A percentile compares a stretch with the other conserved stretches of the same genome.
Conservation (phyloP, 1,140 invertebrate species). For the Drosophila sproati region DNA sequence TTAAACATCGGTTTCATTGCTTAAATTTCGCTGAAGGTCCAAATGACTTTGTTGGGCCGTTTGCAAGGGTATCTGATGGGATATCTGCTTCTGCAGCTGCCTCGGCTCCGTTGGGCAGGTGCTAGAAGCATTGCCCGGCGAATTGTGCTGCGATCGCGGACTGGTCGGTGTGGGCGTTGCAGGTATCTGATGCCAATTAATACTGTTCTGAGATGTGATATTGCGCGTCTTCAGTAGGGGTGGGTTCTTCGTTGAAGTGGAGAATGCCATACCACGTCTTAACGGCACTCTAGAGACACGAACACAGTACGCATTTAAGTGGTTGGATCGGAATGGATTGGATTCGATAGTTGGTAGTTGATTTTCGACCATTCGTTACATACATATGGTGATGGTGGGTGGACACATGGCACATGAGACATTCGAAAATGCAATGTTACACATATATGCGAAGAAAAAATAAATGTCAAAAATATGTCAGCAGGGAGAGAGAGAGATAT, state of each 20-base stretch:
- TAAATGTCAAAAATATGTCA: constrained; percentile 12
- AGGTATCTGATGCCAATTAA: constrained; percentile 83
- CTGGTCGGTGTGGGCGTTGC: constrained; percentile 74
- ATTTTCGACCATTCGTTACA: constrained; percentile 9
- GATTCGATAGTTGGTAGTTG: constrained; percentile 15
- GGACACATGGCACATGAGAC: constrained; percentile 11
- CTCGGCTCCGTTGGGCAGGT: constrained; percentile 22
- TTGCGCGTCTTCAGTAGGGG: constrained; percentile 89
- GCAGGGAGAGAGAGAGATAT: neutral
- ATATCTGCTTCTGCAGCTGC: constrained; percentile 64
- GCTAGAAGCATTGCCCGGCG: constrained; percentile 30
- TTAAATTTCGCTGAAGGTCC: constrained; percentile 46
- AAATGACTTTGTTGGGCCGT: constrained; percentile 39
- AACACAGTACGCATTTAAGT: constrained; percentile 50
- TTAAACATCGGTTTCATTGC: constrained; percentile 76
- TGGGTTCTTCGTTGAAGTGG: constrained; percentile 88
- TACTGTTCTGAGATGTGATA: constrained; percentile 85
- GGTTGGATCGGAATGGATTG: constrained; percentile 31
- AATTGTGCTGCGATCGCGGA: constrained; percentile 70
- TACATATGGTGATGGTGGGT: constrained; percentile 13
- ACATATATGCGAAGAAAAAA: constrained; percentile 10
- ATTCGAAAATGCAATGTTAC: constrained; percentile 21
- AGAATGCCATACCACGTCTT: constrained; percentile 88
- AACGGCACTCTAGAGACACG: constrained; percentile 86
- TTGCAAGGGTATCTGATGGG: constrained; percentile 60